These are phyloP conservation scores for Lepus timidus DNA, from an alignment of 2,113 vertebrate species.

Conservation along the genomic window DNA sequence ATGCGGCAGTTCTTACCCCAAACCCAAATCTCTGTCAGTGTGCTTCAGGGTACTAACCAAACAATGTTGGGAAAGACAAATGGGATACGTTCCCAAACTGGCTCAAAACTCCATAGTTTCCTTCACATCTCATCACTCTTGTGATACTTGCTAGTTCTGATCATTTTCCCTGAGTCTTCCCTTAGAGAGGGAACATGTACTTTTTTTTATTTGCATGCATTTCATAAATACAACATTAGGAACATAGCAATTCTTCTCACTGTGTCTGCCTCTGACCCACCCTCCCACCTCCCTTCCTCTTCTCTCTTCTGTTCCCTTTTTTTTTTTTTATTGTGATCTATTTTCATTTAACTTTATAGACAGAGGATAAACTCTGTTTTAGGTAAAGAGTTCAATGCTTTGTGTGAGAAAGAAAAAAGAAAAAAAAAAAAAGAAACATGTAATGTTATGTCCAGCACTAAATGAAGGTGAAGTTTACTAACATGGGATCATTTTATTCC, in stretches of 20 bases:
- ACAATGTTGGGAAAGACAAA: neutral
- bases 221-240: too few relatives aligned
- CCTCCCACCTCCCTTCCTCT: too few relatives aligned
- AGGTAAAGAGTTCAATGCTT: too few relatives aligned
- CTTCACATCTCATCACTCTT: neutral
- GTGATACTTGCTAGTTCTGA: neutral
- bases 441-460: neutral
- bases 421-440: too few relatives aligned
- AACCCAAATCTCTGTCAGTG: neutral
- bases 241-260: too few relatives aligned
- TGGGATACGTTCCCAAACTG: neutral
- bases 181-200: neutral
- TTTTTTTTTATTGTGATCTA: too few relatives aligned
- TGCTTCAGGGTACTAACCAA: neutral
- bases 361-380: too few relatives aligned
- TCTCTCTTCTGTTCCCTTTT: too few relatives aligned
- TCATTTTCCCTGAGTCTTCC: neutral
- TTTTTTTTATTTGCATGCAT: too few relatives aligned
- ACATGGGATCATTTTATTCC: neutral
- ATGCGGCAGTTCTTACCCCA: neutral
- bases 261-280: too few relatives aligned
- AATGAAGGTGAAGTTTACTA: neutral
- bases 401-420: too few relatives aligned
- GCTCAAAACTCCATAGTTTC: neutral
- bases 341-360: too few relatives aligned